A percentile compares a stretch with the other conserved stretches of the same genome.
Conservation (phyloP, 2,113 vertebrate genomes). For the Aleadryas rufinucha region DNA sequence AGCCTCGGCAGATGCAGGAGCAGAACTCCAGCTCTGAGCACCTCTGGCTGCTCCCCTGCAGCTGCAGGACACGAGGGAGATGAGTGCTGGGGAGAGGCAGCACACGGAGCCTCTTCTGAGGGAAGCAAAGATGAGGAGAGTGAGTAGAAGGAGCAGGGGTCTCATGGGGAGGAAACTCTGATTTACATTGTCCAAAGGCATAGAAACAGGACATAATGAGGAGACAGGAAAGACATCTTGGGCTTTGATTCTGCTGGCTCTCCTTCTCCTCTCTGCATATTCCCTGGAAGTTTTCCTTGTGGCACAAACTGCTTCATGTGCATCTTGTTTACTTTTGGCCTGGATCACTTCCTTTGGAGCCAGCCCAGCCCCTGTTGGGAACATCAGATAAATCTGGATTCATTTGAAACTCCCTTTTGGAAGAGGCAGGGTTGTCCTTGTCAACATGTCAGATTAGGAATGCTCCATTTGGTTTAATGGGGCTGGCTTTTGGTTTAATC, state of each 20-base stretch:
- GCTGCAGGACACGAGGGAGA: not conserved
- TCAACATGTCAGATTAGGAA: conserved; percentile 63
- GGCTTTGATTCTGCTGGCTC: not conserved
- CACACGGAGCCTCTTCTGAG: not conserved
- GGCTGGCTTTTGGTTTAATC: conserved; percentile 4
- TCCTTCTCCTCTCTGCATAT: not conserved
- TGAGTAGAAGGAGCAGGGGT: not conserved
- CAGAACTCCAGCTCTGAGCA: not conserved
- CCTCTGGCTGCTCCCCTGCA: not conserved
- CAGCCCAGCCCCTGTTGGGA: conserved; percentile 42
- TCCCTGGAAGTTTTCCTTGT: conserved; percentile 51
- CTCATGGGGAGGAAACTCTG: not conserved
- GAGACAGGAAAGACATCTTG: not conserved
- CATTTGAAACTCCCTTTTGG: conserved; percentile 36
- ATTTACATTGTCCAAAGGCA: not conserved
- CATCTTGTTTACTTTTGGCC: conserved; percentile 63
- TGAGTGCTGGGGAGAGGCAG: not conserved
- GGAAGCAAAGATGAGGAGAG: not conserved
- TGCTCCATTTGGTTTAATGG: conserved; percentile 52
- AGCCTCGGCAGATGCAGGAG: not conserved
- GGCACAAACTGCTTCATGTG: conserved; percentile 50
- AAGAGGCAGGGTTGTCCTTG: conserved; percentile 41
- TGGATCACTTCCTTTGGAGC: conserved; percentile 37
- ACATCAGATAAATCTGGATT: conserved; percentile 52
- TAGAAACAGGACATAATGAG: not conserved